These are phyloP conservation scores for Marcusenius ussheri DNA, from an alignment of 2,113 vertebrate species.

Conservation along the genomic window DNA sequence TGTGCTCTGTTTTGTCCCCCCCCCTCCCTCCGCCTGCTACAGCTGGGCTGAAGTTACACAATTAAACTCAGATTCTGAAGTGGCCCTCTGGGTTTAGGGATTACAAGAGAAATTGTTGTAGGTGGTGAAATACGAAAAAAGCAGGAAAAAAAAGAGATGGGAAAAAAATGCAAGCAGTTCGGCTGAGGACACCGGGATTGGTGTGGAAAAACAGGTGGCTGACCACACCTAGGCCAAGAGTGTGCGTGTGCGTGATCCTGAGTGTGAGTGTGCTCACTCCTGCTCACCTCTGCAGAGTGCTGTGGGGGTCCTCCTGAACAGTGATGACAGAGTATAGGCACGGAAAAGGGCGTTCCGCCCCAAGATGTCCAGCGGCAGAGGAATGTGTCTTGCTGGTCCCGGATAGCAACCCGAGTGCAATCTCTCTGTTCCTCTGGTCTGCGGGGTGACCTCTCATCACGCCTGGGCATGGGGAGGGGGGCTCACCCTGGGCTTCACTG, in stretches of 20 bases:
- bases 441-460: not conserved
- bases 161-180: slow-evolving; percentile 13
- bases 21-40: not conserved
- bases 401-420: not conserved
- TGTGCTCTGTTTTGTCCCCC: slow-evolving; percentile 4
- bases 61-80: slow-evolving; percentile 19
- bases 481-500: not conserved
- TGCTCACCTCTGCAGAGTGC: not conserved
- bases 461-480: not conserved
- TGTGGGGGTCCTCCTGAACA: not conserved
- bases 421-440: not conserved
- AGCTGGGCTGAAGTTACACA: slow-evolving; percentile 31
- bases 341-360: not conserved
- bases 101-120: slow-evolving; percentile 17
- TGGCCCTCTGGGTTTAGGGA: slow-evolving; percentile 16
- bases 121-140: slow-evolving; percentile 4
- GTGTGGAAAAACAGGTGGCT: slow-evolving; percentile 24
- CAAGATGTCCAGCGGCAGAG: not conserved
- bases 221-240: not conserved
- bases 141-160: not conserved
- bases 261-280: not conserved
- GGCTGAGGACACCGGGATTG: slow-evolving; percentile 19
- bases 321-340: not conserved
- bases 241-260: not conserved
- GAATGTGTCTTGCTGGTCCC: not conserved